Evolutionary conservation across 2,797 vertebrate species (phyloP), one percentile per base, ranked within the genome.

Genomic region (Gambelia wislizenii): DNA sequence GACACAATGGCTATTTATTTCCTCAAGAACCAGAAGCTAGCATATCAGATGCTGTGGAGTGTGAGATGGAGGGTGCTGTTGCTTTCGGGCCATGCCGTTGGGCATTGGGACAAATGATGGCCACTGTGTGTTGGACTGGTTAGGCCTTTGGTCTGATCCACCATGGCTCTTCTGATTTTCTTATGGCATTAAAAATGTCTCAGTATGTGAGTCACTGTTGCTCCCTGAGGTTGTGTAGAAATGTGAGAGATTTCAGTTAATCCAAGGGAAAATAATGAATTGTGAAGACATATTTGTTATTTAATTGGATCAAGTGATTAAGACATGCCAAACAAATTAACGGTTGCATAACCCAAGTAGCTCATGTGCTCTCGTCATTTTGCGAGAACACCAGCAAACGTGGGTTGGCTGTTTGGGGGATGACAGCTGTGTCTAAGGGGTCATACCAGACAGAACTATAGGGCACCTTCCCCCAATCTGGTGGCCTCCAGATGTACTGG

Each of bases 251-350:
- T 20, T 75, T 39, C 12, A 42, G 59, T 76, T 75, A 85, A 85
- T 61, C 27, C 36, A 6, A 76, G 33, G 2, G 18, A 85, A 85
- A 76, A 85, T 33, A 75, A 59, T 30, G 42, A 44, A 61, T 47
- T 76, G 54, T n/a, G 20, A 76, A 52, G 33, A 76, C 33, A 27
- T 44, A 44, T 76, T 59, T 76, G 27, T 69, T n/a, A 3, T 76
- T 61, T 85, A 61, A 75, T 85, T 44, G 72, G 39, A 75, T 44
- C 39, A 75, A 74, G 16, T 30, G 7, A 76, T 85, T 85, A 75
- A 39, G 56, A 59, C 54, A n/a, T 20, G 39, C 52, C 18, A 47
- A 85, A 85, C 16, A 85, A 85, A 61, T 76, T 75, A 61, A 61
- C 14, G 49, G 56, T 76, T 85, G 30, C 27, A 2, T 59, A 75